phyloP scores from a whole-genome alignment of 1,140 invertebrate genomes.

The Amyelois transitella region DNA sequence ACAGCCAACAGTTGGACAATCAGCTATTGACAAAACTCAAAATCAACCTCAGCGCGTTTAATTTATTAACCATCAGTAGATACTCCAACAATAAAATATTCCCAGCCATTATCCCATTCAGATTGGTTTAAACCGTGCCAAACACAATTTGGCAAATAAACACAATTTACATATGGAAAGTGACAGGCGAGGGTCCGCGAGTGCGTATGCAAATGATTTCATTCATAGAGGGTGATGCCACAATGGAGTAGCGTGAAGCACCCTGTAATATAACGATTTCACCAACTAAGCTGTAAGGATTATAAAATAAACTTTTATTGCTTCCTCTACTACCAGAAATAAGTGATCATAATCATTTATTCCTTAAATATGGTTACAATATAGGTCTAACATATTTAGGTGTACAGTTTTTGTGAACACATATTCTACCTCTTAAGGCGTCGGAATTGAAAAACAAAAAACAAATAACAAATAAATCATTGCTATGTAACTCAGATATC shows the following conservation, averaged over 20 bases:
- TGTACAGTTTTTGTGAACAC: too few species aligned
- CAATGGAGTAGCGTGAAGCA: neutral
- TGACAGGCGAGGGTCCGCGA: slow-evolving; percentile 28
- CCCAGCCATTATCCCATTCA: neutral
- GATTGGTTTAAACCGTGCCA: slow-evolving; percentile 11
- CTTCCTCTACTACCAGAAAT: neutral
- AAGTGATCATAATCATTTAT: neutral
- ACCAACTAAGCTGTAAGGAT: neutral
- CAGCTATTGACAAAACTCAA: neutral
- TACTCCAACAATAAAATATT: neutral
- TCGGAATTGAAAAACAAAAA: too few species aligned
- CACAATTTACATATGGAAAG: slow-evolving; percentile 32
- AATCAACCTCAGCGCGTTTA: neutral
- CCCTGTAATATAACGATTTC: neutral
- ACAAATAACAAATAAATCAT: too few species aligned
- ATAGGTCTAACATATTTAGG: too few species aligned
- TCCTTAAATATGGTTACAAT: too few species aligned
- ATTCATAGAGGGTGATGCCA: slow-evolving; percentile 19
- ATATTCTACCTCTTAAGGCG: too few species aligned
- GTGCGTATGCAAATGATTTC: slow-evolving; percentile 50
- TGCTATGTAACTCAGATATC: too few species aligned
- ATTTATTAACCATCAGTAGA: neutral
- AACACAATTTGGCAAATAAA: slow-evolving; percentile 48
- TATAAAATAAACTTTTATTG: neutral
- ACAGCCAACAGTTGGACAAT: neutral